Percentiles rank a stretch among this genome's conserved stretches.
Evolutionary conservation across 2,113 vertebrate species (phyloP).

Genomic region (Microcebus griseorufus): DNA sequence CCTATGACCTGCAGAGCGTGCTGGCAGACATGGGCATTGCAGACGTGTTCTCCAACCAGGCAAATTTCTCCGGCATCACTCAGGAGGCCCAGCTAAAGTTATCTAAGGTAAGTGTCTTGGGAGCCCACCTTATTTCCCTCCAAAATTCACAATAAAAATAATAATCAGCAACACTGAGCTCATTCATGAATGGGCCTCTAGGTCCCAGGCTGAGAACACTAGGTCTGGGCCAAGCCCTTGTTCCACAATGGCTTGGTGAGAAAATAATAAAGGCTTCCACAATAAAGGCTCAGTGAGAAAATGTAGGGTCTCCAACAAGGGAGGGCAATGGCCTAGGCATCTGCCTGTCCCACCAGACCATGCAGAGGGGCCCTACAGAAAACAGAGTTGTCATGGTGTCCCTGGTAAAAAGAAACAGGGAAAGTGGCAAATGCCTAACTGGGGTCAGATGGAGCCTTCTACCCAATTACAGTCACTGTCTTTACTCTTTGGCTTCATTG

Average conservation of each 20-base stretch:
- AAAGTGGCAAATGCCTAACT: accelerated
- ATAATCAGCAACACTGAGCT: not conserved
- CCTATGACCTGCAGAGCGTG: constrained; percentile 78
- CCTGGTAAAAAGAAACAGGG: not conserved
- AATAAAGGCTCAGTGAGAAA: not conserved
- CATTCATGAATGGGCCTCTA: not conserved
- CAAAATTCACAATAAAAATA: not conserved
- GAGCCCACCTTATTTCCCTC: not conserved
- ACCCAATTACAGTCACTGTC: accelerated
- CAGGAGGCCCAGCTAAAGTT: constrained; percentile 80
- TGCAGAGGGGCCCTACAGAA: not conserved
- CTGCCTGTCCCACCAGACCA: not conserved
- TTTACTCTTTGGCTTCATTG: not conserved
- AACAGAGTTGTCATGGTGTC: accelerated
- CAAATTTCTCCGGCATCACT: constrained; percentile 90
- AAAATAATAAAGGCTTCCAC: no score
- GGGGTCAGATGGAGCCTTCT: no score
- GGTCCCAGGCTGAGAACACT: not conserved
- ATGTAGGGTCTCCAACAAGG: not conserved
- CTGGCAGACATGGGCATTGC: constrained; percentile 87
- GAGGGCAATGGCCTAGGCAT: accelerated
- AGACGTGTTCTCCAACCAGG: constrained; percentile 81
- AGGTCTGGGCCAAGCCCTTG: not conserved
- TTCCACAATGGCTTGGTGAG: not conserved
- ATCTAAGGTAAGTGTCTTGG: constrained; percentile 86